Evolutionary conservation across 2,888 invertebrate species (phyloP).

Genomic region (Oasisia sp.): DNA sequence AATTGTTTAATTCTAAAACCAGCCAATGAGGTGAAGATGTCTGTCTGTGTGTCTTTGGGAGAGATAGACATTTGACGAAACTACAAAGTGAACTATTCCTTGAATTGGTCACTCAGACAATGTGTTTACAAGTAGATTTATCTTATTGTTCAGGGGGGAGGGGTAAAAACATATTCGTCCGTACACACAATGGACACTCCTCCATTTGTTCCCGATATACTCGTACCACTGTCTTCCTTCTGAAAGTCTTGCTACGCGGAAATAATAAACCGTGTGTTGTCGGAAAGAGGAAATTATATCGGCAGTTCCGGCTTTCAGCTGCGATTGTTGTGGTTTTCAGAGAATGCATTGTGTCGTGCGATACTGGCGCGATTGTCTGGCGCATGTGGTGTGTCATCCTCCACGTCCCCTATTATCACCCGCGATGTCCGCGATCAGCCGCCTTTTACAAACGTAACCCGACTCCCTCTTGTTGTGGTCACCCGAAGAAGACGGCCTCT

Average conservation of each 20-base stretch:
- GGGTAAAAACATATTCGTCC: not conserved
- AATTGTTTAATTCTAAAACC: not conserved
- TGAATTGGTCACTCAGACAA: not conserved
- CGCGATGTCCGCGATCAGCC: not conserved
- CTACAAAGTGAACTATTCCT: not conserved
- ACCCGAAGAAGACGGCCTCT: not conserved
- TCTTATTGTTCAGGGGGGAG: not conserved
- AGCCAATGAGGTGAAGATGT: not conserved
- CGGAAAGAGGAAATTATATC: constrained; percentile 7
- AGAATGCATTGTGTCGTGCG: not conserved
- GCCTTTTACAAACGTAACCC: not conserved
- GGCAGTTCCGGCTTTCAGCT: not conserved
- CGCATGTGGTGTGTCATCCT: not conserved
- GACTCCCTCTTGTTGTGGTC: not conserved
- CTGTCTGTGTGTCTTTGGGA: not conserved
- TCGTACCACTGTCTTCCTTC: not conserved
- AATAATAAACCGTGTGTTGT: not conserved
- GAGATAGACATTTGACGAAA: not conserved
- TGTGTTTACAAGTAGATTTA: not conserved
- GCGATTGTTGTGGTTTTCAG: not conserved
- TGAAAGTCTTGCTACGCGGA: not conserved
- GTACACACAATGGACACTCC: not conserved
- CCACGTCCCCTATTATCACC: not conserved
- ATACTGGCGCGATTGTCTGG: not conserved
- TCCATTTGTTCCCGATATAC: not conserved